These are phyloP conservation scores for Leptoteleia sp. DNA, from an alignment of 1,140 invertebrate genomes.

Conservation along the genomic window DNA sequence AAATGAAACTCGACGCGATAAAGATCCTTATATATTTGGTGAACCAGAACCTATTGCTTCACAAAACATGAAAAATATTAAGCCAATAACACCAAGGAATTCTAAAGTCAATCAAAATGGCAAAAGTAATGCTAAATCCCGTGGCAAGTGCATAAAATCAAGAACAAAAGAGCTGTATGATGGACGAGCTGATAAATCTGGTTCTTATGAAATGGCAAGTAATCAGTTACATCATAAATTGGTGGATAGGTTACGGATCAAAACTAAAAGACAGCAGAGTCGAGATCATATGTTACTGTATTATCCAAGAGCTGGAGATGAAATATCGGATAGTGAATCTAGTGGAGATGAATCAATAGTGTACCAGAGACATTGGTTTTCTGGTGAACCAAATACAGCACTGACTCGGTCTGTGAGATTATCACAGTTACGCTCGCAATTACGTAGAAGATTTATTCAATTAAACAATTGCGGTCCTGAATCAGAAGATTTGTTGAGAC, in stretches of 20 bases:
- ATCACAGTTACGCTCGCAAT: constrained; percentile 81
- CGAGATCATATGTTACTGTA: constrained; percentile 78
- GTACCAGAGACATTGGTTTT: constrained; percentile 79
- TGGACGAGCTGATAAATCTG: constrained; percentile 41
- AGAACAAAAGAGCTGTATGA: constrained; percentile 67
- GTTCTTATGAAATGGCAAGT: neutral
- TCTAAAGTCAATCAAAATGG: constrained; percentile 70
- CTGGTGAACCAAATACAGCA: constrained; percentile 68
- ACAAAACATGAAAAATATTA: constrained; percentile 70
- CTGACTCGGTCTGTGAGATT: constrained; percentile 79
- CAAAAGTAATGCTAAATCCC: constrained; percentile 69
- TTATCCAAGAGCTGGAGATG: constrained; percentile 78
- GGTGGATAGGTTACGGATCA: constrained; percentile 66
- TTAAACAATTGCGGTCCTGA: constrained; percentile 74
- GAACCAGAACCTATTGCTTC: constrained; percentile 79
- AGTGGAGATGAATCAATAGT: constrained; percentile 77
- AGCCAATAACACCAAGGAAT: constrained; percentile 69
- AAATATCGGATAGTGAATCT: constrained; percentile 79
- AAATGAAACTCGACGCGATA: constrained; percentile 75
- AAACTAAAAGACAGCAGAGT: constrained; percentile 66
- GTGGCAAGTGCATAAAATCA: constrained; percentile 75
- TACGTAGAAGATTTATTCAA: constrained; percentile 82
- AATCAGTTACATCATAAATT: constrained; percentile 62
- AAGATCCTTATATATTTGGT: constrained; percentile 84
- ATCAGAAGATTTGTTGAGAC: constrained; percentile 69